Evolutionary conservation across 1,140 invertebrate genomes (phyloP), one percentile per base, ranked within the genome.

Genomic region (Tenebrio molitor): DNA sequence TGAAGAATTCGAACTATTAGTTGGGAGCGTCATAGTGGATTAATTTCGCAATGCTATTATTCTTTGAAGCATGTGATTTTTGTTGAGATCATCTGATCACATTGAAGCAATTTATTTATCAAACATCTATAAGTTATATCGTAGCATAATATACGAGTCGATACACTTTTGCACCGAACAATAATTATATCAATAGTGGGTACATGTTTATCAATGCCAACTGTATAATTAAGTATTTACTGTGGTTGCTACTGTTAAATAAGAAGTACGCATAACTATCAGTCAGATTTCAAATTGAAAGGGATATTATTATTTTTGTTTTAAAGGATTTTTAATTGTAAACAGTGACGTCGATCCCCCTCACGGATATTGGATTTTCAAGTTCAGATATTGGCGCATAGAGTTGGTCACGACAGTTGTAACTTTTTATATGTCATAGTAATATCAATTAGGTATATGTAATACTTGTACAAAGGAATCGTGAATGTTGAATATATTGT

Each of bases 371-470:
- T n/a, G n/a, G n/a, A n/a, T n/a, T n/a, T n/a, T n/a, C n/a, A n/a
- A n/a, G n/a, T n/a, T n/a, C n/a, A n/a, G n/a, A n/a, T n/a, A n/a
- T 34, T 58, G 50, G 50, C 19, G 21, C 4, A 10, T 23, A 62
- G 6, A 44, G 21, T 17, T 17, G 33, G 66, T 69, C 66, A 69
- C 66, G 66, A 44, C 33, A 29, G 17, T n/a, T 29, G 21, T 6
- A 65, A 10, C 16, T 50, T 69, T 69, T 46, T 34, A 36, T 53
- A 36, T 69, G 66, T 69, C 66, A 53, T 69, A 69, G 41, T 69
- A 69, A 53, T 69, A 69, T 69, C 66, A 69, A 69, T 69, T 69
- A 69, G 53, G 42, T 69, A 29, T 53, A n/a, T n/a, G n/a, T n/a
- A 69, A 69, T 53, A 69, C 42, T 69, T 53, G 41, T 69, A 53